A percentile compares a stretch with the other conserved stretches of the same genome.
Conservation (phyloP, 2,113 vertebrate genomes). For the Syrrhaptes paradoxus region DNA sequence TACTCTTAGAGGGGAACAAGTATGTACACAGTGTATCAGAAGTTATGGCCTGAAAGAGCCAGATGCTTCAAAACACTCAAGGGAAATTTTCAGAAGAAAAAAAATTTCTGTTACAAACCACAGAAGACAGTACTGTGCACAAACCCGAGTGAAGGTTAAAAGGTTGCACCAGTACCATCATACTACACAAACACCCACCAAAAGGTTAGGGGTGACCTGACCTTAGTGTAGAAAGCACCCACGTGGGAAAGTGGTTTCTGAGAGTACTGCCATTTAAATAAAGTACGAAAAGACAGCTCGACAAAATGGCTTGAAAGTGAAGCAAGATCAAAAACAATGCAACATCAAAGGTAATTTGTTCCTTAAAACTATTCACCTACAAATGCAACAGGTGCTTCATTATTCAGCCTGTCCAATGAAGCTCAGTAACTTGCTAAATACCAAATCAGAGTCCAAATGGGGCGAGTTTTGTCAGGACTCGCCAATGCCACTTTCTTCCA, state of each 20-base stretch:
- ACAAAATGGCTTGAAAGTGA: neutral
- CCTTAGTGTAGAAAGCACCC: neutral
- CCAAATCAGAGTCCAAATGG: neutral
- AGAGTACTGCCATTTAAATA: neutral
- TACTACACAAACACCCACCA: neutral
- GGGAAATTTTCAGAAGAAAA: neutral
- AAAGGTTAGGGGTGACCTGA: neutral
- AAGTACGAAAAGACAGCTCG: neutral
- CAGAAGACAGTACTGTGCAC: neutral
- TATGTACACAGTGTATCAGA: neutral
- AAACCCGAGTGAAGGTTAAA: neutral
- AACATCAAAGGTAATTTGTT: neutral
- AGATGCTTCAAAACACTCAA: neutral
- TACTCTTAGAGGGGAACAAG: neutral
- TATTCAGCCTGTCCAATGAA: neutral
- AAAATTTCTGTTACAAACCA: neutral
- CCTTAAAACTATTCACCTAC: neutral
- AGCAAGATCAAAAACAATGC: neutral
- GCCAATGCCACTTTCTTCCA: neutral
- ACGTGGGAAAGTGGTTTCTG: neutral
- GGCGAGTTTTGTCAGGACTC: neutral
- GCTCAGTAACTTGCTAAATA: neutral
- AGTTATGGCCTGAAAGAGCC: neutral
- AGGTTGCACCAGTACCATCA: neutral
- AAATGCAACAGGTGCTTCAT: neutral